A percentile compares a stretch with the other conserved stretches of the same genome.
Conservation (phyloP, 2,113 vertebrate species). For the Rhea pennata region DNA sequence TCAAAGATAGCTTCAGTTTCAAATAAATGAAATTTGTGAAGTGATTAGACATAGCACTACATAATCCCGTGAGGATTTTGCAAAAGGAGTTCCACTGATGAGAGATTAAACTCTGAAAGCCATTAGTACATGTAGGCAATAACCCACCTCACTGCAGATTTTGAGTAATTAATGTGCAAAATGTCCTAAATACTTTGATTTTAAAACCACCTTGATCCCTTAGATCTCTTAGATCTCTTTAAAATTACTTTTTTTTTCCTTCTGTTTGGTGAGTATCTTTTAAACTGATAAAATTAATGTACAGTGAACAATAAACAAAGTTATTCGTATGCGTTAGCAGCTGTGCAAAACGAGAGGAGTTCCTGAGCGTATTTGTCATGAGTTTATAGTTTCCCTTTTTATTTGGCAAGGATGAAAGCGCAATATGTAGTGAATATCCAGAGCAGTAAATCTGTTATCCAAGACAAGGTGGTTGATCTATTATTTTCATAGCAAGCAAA, state of each 20-base stretch:
- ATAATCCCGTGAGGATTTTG: constrained; percentile 54
- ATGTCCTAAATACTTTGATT: not conserved
- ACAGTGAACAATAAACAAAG: not conserved
- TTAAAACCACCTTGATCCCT: not conserved
- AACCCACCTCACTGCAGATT: constrained; percentile 23
- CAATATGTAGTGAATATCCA: not conserved
- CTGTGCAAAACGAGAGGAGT: not conserved
- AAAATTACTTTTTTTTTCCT: not conserved
- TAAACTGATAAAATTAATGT: not conserved
- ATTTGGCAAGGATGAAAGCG: constrained; percentile 50
- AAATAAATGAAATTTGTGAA: constrained; percentile 70
- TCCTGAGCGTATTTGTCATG: not conserved
- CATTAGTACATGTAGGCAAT: constrained; percentile 16
- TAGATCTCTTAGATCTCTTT: not conserved
- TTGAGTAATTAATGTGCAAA: constrained; percentile 40
- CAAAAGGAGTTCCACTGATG: constrained; percentile 48
- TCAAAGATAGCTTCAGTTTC: constrained; percentile 38
- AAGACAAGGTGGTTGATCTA: constrained; percentile 15
- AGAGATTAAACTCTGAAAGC: constrained; percentile 66
- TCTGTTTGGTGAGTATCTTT: not conserved
- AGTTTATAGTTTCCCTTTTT: constrained; percentile 48
- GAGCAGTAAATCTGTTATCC: constrained; percentile 32
- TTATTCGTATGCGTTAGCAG: not conserved
- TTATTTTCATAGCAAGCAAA: not conserved
- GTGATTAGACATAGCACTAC: constrained; percentile 48